Percentiles rank a stretch among this genome's conserved stretches.
Conservation (phyloP, 1,140 invertebrate species). For the Drosophila quadrilineata region DNA sequence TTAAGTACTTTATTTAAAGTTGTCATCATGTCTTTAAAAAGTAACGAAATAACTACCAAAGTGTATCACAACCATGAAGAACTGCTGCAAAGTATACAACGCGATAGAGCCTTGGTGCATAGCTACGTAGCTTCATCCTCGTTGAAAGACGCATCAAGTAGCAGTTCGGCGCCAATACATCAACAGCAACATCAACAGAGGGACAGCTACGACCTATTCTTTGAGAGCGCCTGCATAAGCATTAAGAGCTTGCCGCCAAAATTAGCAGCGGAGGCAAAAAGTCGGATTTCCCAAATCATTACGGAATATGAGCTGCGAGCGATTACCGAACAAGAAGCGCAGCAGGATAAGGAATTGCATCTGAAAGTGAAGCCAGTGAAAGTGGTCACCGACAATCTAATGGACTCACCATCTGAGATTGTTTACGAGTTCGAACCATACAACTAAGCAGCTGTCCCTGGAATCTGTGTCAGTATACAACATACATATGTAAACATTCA, state of each 20-base stretch:
- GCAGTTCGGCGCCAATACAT: not conserved
- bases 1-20: not conserved
- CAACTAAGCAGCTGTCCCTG: conserved; percentile 38
- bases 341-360: conserved; percentile 15
- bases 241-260: conserved; percentile 66
- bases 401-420: conserved; percentile 17
- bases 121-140: conserved; percentile 21
- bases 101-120: conserved; percentile 27
- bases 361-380: not conserved
- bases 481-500: too few species aligned
- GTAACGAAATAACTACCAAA: not conserved
- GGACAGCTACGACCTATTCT: conserved; percentile 68
- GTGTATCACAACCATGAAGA: conserved; percentile 22
- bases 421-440: conserved; percentile 51
- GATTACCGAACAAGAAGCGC: conserved; percentile 52
- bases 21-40: conserved; percentile 11
- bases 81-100: conserved; percentile 33
- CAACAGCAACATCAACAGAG: conserved; percentile 18
- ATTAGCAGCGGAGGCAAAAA: conserved; percentile 64
- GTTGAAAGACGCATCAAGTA: not conserved
- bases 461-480: conserved; percentile 1
- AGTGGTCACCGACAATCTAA: not conserved
- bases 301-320: conserved; percentile 72
- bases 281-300: conserved; percentile 63
- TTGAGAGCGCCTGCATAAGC: conserved; percentile 65